phyloP scores from a whole-genome alignment of 2,113 vertebrate species.

The Varanus komodoensis region DNA sequence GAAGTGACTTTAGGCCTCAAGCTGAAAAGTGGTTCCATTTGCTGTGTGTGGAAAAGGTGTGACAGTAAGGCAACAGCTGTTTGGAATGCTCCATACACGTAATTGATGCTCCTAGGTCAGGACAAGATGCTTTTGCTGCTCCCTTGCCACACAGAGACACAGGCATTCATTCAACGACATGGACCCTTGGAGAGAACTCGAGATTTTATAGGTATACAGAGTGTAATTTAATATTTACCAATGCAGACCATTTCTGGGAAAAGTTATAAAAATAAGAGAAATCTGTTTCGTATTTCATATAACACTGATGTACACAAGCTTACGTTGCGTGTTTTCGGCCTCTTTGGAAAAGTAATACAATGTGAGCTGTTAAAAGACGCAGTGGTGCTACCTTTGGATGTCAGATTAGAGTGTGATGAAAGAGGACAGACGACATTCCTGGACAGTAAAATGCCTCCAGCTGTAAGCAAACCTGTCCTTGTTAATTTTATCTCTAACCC shows the following conservation, averaged over 20 bases:
- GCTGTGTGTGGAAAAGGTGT: background rate
- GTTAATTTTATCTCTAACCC: slow-evolving; percentile 75
- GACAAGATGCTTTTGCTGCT: background rate
- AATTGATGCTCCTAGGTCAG: background rate
- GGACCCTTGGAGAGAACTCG: background rate
- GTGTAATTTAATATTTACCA: background rate
- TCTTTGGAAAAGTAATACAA: slow-evolving; percentile 26
- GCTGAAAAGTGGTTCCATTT: background rate
- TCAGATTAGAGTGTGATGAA: slow-evolving; percentile 73
- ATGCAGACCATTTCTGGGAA: background rate
- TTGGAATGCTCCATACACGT: too few relatives aligned
- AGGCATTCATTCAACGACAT: background rate
- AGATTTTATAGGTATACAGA: too few relatives aligned
- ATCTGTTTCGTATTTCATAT: background rate
- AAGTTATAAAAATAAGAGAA: slow-evolving; percentile 20
- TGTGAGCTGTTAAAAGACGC: slow-evolving; percentile 54
- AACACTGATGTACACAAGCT: fast-evolving
- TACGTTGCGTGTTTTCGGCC: slow-evolving; percentile 21
- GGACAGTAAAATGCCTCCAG: slow-evolving; percentile 70
- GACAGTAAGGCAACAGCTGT: background rate
- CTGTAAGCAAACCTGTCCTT: slow-evolving; percentile 67
- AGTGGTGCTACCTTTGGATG: slow-evolving; percentile 57
- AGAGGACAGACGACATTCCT: slow-evolving; percentile 66
- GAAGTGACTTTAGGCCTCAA: background rate
- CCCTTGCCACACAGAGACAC: background rate